phyloP scores from a whole-genome alignment of 2,888 invertebrate species.

The Amphipyra berbera region DNA sequence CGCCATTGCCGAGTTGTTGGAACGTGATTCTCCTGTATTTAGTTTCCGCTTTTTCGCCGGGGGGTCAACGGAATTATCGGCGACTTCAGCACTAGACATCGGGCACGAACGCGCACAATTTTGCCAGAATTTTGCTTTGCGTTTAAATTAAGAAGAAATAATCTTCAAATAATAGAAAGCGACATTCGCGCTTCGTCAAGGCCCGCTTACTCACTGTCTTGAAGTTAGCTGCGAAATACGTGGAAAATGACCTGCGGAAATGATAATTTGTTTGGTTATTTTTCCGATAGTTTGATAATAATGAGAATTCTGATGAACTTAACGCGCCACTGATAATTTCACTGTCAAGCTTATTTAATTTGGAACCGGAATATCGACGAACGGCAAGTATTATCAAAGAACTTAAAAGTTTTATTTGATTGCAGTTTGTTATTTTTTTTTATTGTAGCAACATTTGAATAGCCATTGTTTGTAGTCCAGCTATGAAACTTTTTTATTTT shows the following conservation, averaged over 20 bases:
- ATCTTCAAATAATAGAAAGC: conserved; percentile 83
- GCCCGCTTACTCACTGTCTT: conserved; percentile 88
- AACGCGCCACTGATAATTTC: conserved; percentile 46
- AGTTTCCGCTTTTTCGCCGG: conserved; percentile 97
- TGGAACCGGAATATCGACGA: conserved; percentile 39
- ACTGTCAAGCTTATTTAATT: conserved; percentile 40
- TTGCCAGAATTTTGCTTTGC: conserved; percentile 88
- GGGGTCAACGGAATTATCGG: conserved; percentile 97
- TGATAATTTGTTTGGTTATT: conserved; percentile 64
- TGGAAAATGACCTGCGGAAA: conserved; percentile 77
- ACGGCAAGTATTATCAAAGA: conserved; percentile 15
- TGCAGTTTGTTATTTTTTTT: conserved; percentile 39
- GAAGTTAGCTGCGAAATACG: conserved; percentile 84
- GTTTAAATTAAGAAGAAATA: conserved; percentile 84
- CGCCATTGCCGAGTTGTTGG: conserved; percentile 92
- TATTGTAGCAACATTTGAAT: conserved; percentile 43
- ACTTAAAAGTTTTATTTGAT: conserved; percentile 28
- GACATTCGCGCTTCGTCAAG: conserved; percentile 86
- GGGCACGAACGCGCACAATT: conserved; percentile 93
- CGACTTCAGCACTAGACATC: conserved; percentile 98
- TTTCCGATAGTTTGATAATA: conserved; percentile 31
- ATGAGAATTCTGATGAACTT: conserved; percentile 23
- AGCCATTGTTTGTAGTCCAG: conserved; percentile 5
- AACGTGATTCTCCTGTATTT: conserved; percentile 91
- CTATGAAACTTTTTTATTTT: background rate